Evolutionary conservation across 2,888 invertebrate genomes (phyloP), one percentile per base, ranked within the genome.

Genomic region (Tortricodes alternella): DNA sequence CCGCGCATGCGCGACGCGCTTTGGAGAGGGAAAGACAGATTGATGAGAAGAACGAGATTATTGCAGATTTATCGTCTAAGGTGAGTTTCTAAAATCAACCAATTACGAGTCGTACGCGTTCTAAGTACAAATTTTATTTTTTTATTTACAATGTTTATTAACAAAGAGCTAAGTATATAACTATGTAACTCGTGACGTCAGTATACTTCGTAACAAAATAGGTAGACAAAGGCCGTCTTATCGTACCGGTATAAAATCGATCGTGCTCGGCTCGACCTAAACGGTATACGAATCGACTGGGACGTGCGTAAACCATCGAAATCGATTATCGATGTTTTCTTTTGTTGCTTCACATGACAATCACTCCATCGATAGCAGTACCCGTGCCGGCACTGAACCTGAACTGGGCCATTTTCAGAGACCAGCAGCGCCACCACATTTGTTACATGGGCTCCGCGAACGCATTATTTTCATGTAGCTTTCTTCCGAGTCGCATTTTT

Each of bases 41-140:
- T 43, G 95, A 95, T 68, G 93, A 95, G 74, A 94, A 96, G 73
- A 94, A 94, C 56, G 96, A 96, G 60, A 89, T 95, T 49, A 93
- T 97, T 52, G 94, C 95, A 74, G 95, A 96, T 64, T 91, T 96
- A 60, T 95, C 95, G 63, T 95, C 95, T 70, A 96, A 96, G 91
- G 94, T 96, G 71, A 86, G 88, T 51, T 13, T 37, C 4, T n/a
- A n/a, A n/a, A 0, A 13, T 11, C 5, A n/a, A 32, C 2, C 11
- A 3, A 32, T 11, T 32, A 5, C n/a, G n/a, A n/a, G 13, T 34
- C 11, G 5, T 32, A 32, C 1, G 32, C 8, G 32, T 32, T 32
- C 32, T 4, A 32, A 32, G 32, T 13, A 32, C n/a, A n/a, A n/a
- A n/a, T n/a, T n/a, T n/a, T n/a, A n/a, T n/a, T n/a, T n/a, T n/a